A percentile compares a stretch with the other conserved stretches of the same genome.
Conservation (phyloP, 2,888 invertebrate species). For the Thereva nobilitata region DNA sequence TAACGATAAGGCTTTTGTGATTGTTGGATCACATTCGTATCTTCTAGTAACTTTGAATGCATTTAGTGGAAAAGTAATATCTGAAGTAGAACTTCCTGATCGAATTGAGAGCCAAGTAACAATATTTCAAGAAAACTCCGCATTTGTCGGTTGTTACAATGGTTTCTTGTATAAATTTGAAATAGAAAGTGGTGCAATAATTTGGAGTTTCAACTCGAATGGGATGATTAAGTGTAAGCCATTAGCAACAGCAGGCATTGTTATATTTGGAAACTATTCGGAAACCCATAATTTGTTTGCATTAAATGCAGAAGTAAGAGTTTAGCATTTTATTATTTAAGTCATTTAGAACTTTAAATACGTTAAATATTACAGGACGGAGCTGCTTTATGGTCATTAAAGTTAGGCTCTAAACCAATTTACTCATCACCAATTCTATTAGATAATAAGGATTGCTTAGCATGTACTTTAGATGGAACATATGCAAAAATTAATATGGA, state of each 20-base stretch:
- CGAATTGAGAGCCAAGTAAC: slow-evolving; percentile 73
- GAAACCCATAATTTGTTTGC: slow-evolving; percentile 52
- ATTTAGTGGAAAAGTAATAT: slow-evolving; percentile 60
- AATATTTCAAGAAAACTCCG: slow-evolving; percentile 58
- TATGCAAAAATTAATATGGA: slow-evolving; percentile 58
- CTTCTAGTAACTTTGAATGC: slow-evolving; percentile 66
- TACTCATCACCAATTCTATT: slow-evolving; percentile 59
- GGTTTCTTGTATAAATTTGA: slow-evolving; percentile 70
- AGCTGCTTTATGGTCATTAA: slow-evolving; percentile 48
- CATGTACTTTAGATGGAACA: slow-evolving; percentile 63
- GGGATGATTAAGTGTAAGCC: slow-evolving; percentile 56
- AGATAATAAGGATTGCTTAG: slow-evolving; percentile 51
- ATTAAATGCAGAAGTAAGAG: slow-evolving; percentile 47
- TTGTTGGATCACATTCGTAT: slow-evolving; percentile 77
- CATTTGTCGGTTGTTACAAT: slow-evolving; percentile 79
- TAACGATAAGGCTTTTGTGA: slow-evolving; percentile 58
- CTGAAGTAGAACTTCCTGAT: slow-evolving; percentile 63
- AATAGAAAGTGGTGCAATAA: slow-evolving; percentile 60
- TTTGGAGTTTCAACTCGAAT: slow-evolving; percentile 64
- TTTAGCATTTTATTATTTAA: background rate
- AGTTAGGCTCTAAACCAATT: slow-evolving; percentile 60
- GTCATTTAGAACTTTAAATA: background rate
- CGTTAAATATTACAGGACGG: slow-evolving; percentile 3
- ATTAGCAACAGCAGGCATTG: slow-evolving; percentile 70
- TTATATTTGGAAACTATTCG: slow-evolving; percentile 62